Evolutionary conservation across 2,113 vertebrate genomes (phyloP), one percentile per base, ranked within the genome.

Genomic region (Eretmochelys imbricata): DNA sequence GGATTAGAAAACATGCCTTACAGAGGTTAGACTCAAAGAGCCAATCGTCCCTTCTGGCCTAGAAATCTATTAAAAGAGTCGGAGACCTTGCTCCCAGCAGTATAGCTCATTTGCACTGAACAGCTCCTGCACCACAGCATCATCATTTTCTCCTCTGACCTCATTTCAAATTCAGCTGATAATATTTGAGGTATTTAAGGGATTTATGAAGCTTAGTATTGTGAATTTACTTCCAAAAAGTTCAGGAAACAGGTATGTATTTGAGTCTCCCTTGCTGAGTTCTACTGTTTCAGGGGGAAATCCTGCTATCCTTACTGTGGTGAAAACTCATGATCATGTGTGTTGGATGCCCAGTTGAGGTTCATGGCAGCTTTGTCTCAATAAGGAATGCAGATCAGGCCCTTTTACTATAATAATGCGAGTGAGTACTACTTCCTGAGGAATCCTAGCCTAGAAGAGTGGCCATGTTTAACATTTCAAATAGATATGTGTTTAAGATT

Each of bases 11-110:
- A 72, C n/a, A 72, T n/a, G 35, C 65, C n/a, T 72, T 72, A 10
- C 22, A 72, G n/a, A 38, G 65, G 22, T 38, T 38, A 38, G 8
- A 65, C 62, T 65, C 27, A 31, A 31, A 59, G 27, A 59, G 57
- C n/a, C n/a, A 38, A 72, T 72, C 9, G 4, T 20, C 19, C 65
- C 65, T 38, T 38, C 35, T 69, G 62, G 62, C 35, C 65, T 72
- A 20, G n/a, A n/a, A 72, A 69, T 19, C 62, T 69, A 69, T 69
- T 3, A 10, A 82, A 25, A 65, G 89, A 75, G 53, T 48, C 55
- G 90, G 53, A 59, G 91, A 49, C n/a, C 49, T 89, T n/a, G 31
- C 87, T 91, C 10, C 80, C 87, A 81, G 84, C 62, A 89, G n/a
- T 89, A 79, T 2, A 87, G 62, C 20, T 82, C 82, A 20, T 50